Evolutionary conservation across 2,888 invertebrate species (phyloP).

Genomic region (Neuroscelio doddi): DNA sequence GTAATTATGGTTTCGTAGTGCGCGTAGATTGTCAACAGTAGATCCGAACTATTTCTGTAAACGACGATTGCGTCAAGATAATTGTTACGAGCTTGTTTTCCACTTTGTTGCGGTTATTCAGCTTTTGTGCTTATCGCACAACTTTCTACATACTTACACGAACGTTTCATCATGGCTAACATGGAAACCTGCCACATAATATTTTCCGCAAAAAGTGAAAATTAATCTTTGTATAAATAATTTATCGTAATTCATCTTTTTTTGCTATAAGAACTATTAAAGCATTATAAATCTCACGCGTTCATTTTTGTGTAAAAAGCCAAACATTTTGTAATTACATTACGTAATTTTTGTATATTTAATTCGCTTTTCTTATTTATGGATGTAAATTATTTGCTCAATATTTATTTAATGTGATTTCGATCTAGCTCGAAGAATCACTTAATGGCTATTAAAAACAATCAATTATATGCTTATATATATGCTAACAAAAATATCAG

Average conservation of each 20-base stretch:
- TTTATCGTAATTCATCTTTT: conserved; percentile 3
- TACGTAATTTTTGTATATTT: no score
- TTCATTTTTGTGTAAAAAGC: no score
- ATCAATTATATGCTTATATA: no score
- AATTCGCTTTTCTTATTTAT: no score
- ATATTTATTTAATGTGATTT: no score
- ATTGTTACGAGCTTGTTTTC: conserved; percentile 44
- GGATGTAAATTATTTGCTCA: no score
- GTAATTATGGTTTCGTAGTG: no score
- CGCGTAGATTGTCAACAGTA: no score
- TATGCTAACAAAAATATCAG: no score
- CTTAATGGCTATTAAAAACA: no score
- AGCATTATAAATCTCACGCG: conserved; percentile 2
- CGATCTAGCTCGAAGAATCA: no score
- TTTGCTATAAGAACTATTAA: conserved; percentile 1
- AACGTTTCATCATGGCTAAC: conserved; percentile 14
- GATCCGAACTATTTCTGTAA: background rate
- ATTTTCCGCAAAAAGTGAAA: conserved; percentile 26
- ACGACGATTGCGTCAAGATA: conserved; percentile 38
- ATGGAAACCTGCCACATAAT: conserved; percentile 9
- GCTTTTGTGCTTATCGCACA: conserved; percentile 19
- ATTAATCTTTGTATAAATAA: conserved; percentile 10
- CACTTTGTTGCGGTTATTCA: conserved; percentile 35
- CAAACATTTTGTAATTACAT: no score
- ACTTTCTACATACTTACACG: conserved; percentile 37